phyloP scores from a whole-genome alignment of 2,797 vertebrate species.

The Eulemur coronatus region DNA sequence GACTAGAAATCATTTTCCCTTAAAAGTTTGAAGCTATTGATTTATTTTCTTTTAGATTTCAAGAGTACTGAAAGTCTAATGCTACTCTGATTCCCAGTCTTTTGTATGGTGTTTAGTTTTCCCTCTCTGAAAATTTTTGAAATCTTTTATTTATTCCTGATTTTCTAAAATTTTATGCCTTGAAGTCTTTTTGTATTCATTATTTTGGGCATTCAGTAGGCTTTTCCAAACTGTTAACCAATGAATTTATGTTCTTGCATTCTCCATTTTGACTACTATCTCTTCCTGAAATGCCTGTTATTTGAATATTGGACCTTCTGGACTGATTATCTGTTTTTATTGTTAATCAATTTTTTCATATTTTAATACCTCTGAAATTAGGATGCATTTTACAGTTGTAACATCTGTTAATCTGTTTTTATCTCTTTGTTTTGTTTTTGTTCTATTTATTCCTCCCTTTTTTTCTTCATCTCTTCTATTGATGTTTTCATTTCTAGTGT shows the following conservation, averaged over 20 bases:
- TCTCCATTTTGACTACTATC: background rate
- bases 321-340: background rate
- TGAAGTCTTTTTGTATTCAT: background rate
- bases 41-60: background rate
- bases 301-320: background rate
- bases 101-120: background rate
- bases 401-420: background rate
- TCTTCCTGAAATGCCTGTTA: background rate
- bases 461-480: background rate
- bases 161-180: background rate
- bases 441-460: background rate
- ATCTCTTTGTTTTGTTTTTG: background rate
- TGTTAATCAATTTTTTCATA: background rate
- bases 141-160: background rate
- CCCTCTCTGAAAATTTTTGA: background rate
- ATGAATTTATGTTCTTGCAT: background rate
- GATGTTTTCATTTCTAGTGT: background rate
- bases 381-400: background rate
- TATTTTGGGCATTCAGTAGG: background rate
- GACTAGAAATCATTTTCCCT: background rate
- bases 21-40: too few species aligned
- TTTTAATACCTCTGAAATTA: background rate
- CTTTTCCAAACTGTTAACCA: background rate
- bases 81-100: background rate
- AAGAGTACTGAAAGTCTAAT: background rate